Evolutionary conservation across 2,113 vertebrate species (phyloP), one percentile per base, ranked within the genome.

Genomic region (Romanogobio albipinnatus): DNA sequence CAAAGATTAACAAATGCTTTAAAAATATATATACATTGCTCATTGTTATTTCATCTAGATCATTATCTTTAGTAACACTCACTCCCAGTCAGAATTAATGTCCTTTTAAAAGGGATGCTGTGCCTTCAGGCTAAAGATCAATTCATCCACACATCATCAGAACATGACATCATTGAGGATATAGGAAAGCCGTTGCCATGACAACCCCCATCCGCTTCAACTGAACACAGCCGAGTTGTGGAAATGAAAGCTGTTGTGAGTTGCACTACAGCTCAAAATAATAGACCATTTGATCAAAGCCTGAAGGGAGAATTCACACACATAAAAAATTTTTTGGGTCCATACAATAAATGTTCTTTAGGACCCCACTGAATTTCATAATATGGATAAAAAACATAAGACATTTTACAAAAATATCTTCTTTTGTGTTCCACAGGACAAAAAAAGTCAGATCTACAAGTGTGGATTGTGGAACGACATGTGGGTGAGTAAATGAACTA

Each of bases 151-250:
- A 43, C 49, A 53, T 68, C 45, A 81, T 74, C 19, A 36, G 17
- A 80, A 71, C 51, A 85, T 75, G 58, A 75, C 84, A 85, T 85
- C 77, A 75, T 33, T 5, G 6, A 29, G 75, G 7, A 15, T 39
- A 73, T 45, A 59, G 76, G 22, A 81, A 58, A 85, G 14, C 19
- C 6, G 29, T 81, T 53, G 68, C 45, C 58, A 85, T 81, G 45
- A 66, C 70, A 64, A 76, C 84, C 43, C 11, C 22, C 71, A 62
- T 36, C 78, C 36, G 3, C 26, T 62, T 15, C 58, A 81, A 9
- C 26, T n/a, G 2, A 62, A 47, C 36, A 15, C 71, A 49, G 47
- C 10, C 5, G 26, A n/a, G 51, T 5, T 22, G 19, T 24, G 11
- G 59, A n/a, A 77, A 77, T n/a, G 17, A 77, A 77, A 61, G 56